Base-by-base conservation (phyloP, 2,113 vertebrate genomes). In the Triplophysa siluroides region DNA sequence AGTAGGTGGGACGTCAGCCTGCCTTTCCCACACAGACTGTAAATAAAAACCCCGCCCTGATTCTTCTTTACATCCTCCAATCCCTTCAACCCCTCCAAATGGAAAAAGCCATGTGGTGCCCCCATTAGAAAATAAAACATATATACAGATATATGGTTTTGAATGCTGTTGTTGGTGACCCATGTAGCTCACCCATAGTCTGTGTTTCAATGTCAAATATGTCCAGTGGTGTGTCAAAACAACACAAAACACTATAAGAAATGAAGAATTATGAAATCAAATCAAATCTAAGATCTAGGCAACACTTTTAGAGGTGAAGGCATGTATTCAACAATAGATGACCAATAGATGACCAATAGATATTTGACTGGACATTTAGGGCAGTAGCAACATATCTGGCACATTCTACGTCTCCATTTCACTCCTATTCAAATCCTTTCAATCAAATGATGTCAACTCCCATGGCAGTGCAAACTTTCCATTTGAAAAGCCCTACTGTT, bases 1-100 rank as follows among this genome's bases (percentile, higher is more conserved):
- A 93, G 92, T 92, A 93, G 88, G 87, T 82, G 91, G 90, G 89
- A 90, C 87, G 86, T 89, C 79, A 83, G 74, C 73, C 78, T 90
- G 85, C 87, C 87, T 86, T 82, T 74, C 76, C 62, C 76, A 74
- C 60, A 29, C 67, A 24, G 58, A 67, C 11, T 58, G 52, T 73
- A 60, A 50, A 47, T 43, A 54, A 79, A 75, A 60, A 61, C 29
- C 76, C 66, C 76, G 38, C 76, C 62, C 70, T 62, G 18, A 26
- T 56, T 58, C 67, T 69, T 76, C 73, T 64, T 80, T 62, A 56
- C 60, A 62, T 83, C 76, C 77, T 52, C 64, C 29, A 56, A 24
- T 61, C 60, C 56, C 23, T 78, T 62, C 21, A 78, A 71, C 58
- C 21, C 54, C 79, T 67, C 38, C 41, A 61, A 81, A 76, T 68